Evolutionary conservation across 2,888 invertebrate species (phyloP).

Genomic region (Tyria jacobaeae): DNA sequence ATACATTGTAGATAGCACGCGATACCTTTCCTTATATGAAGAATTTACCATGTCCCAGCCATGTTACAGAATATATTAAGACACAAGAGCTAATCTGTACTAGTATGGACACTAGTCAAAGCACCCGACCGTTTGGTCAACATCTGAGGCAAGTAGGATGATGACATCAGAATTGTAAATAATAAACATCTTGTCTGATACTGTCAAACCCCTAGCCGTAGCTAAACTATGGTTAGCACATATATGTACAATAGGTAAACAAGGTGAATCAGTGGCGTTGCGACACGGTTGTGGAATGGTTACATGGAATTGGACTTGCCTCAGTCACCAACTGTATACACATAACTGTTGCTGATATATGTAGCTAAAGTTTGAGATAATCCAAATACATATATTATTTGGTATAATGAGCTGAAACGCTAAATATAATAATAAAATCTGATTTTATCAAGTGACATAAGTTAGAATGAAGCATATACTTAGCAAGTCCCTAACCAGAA

Average conservation of each 20-base stretch:
- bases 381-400: slow-evolving; percentile 16
- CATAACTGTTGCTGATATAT: slow-evolving; percentile 37
- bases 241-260: slow-evolving; percentile 58
- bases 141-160: slow-evolving; percentile 24
- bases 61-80: slow-evolving; percentile 33
- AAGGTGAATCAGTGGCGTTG: slow-evolving; percentile 73
- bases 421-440: slow-evolving; percentile 12
- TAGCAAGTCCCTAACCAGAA: slow-evolving; percentile 21
- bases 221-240: slow-evolving; percentile 50
- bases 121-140: slow-evolving; percentile 18
- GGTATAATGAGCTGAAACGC: slow-evolving; percentile 24
- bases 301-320: slow-evolving; percentile 64
- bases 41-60: slow-evolving; percentile 9
- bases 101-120: slow-evolving; percentile 32
- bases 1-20: slow-evolving; percentile 22
- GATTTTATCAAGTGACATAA: background rate
- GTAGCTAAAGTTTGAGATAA: slow-evolving; percentile 31
- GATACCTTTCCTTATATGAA: slow-evolving; percentile 17
- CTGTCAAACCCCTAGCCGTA: slow-evolving; percentile 53
- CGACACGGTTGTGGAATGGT: slow-evolving; percentile 60
- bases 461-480: slow-evolving; percentile 9
- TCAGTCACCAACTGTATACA: slow-evolving; percentile 70
- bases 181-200: slow-evolving; percentile 45
- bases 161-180: slow-evolving; percentile 48
- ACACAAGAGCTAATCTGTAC: slow-evolving; percentile 38